Base-by-base conservation (phyloP, 2,888 invertebrate species). In the Eristalis arbustorum region DNA sequence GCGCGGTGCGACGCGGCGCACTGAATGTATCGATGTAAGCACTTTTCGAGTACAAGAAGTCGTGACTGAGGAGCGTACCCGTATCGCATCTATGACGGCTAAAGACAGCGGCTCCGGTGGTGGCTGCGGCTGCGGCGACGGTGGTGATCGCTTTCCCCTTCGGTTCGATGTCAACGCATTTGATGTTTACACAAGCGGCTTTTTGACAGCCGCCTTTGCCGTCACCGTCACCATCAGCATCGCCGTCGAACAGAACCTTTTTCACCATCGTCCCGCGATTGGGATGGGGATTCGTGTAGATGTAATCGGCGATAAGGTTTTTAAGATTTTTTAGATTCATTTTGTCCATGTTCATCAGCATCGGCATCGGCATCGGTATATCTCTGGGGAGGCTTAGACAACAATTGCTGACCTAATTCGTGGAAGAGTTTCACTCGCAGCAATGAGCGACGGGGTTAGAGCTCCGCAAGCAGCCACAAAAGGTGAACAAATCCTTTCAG, bases 131-230 rank as follows among this genome's bases (percentile, higher is more conserved):
- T 18, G 13, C 13, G 63, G 37, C 25, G 11, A 8, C 25, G 69
- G 61, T 71, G 78, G 63, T 67, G 78, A 79, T 83, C 78, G 83
- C 83, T 87, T 83, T 87, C 87, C 87, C 83, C 87, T 83, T 87
- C 74, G 79, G 84, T 88, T 72, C 64, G 88, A 88, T 88, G 88
- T 88, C 88, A 88, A 88, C 88, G 88, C 88, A 84, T 88, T 88
- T 88, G 84, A 88, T 88, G 88, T 88, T 88, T 88, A 88, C 88
- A 88, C 88, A 88, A 76, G 79, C 75, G 83, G 79, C 79, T 76
- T 88, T 88, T 84, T 88, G 88, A 88, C 88, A 88, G 88, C 78
- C 73, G 88, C 79, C 80, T 78, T 80, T 88, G 73, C 79, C 63
- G 10, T 42, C 42, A 42, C 42, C 18, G 42, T 40, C 40, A 40